phyloP scores from a whole-genome alignment of 2,797 vertebrate species.

The Percopsis omiscomaycus region DNA sequence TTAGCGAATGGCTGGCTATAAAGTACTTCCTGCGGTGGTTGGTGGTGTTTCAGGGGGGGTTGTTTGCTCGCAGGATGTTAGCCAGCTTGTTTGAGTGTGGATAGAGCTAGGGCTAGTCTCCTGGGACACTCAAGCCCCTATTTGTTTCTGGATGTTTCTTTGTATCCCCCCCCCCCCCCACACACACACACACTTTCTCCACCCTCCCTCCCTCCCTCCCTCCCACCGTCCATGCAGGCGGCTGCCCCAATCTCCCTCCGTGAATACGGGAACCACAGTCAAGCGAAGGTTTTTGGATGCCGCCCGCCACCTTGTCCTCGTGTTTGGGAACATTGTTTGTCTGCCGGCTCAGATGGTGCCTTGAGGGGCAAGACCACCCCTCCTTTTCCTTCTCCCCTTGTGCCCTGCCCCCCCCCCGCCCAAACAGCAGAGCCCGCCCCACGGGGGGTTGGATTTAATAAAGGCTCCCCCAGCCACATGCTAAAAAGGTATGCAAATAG shows the following conservation, averaged over 20 bases:
- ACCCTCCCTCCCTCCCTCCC: constrained; percentile 24
- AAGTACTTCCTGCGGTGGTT: too few relatives aligned
- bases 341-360: constrained; percentile 68
- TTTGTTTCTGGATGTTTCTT: neutral
- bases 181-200: neutral
- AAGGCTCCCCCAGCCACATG: constrained; percentile 71
- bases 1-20: too few relatives aligned
- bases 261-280: too few relatives aligned
- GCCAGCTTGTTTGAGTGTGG: too few relatives aligned
- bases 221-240: too few relatives aligned
- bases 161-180: neutral
- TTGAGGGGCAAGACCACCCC: constrained; percentile 58
- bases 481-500: constrained; percentile 77
- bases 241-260: too few relatives aligned
- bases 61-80: too few relatives aligned
- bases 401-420: constrained; percentile 15
- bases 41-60: too few relatives aligned
- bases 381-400: constrained; percentile 7
- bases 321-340: constrained; percentile 66
- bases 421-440: constrained; percentile 46
- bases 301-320: constrained; percentile 57
- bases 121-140: neutral
- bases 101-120: too few relatives aligned
- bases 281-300: constrained; percentile 18
- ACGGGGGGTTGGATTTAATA: constrained; percentile 69